Percentiles rank a stretch among this genome's conserved stretches.
Evolutionary conservation across 2,113 vertebrate genomes (phyloP).

Genomic region (Brienomyrus longianalis): DNA sequence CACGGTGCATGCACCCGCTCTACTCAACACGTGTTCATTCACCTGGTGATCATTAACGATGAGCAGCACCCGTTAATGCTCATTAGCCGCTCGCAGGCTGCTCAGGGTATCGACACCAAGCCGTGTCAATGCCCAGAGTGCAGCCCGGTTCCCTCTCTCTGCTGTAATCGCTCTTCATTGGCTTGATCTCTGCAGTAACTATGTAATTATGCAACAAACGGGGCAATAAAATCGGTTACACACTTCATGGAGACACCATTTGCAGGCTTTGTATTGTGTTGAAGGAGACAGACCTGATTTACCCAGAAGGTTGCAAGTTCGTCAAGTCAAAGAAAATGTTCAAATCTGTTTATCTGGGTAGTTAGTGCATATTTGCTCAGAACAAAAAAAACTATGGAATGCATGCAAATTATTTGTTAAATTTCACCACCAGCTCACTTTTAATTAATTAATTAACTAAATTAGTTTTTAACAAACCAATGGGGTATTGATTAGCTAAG

Average conservation of each 20-base stretch:
- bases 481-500: neutral
- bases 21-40: neutral
- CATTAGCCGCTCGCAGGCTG: neutral
- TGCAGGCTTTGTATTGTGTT: neutral
- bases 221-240: neutral
- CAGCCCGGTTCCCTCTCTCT: neutral
- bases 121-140: neutral
- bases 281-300: neutral
- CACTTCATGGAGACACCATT: neutral
- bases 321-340: neutral
- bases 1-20: neutral
- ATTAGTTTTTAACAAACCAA: neutral
- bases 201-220: neutral
- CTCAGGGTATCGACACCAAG: neutral
- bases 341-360: neutral
- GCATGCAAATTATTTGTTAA: neutral
- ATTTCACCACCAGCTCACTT: neutral
- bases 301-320: neutral
- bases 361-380: neutral
- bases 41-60: neutral
- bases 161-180: neutral
- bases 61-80: neutral
- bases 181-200: neutral
- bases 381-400: neutral
- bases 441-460: too few relatives aligned